Evolutionary conservation across 92 coral and sea anemone species (phyloP).

Genomic region (Epizoanthus illoricatus): DNA sequence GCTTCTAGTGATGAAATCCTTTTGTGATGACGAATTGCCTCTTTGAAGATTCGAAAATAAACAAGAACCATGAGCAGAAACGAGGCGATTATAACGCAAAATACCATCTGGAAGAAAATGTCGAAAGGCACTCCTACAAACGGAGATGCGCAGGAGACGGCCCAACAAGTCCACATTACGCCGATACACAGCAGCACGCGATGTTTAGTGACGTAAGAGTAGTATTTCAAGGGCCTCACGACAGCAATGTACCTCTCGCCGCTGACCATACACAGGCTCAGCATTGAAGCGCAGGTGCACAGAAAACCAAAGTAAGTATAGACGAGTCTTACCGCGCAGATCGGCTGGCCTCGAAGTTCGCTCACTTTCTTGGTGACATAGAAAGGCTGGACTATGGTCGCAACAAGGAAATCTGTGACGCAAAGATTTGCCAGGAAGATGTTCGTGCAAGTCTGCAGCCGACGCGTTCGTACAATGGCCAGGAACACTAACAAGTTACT

Average conservation of each 20-base stretch:
- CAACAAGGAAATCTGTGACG: constrained; percentile 48
- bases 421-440: constrained; percentile 39
- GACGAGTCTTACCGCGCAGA: constrained; percentile 40
- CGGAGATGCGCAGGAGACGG: constrained; percentile 28
- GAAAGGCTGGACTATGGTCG: constrained; percentile 39
- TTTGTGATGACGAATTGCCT: constrained; percentile 14
- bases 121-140: constrained; percentile 35
- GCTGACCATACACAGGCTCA: constrained; percentile 50
- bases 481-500: constrained; percentile 41
- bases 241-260: constrained; percentile 53
- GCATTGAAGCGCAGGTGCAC: constrained; percentile 42
- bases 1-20: constrained; percentile 3
- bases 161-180: constrained; percentile 37
- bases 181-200: constrained; percentile 30
- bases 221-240: constrained; percentile 44
- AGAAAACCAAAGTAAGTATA: constrained; percentile 47
- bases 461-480: constrained; percentile 28
- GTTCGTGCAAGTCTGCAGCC: constrained; percentile 31
- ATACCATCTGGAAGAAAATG: constrained; percentile 27
- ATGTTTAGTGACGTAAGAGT: constrained; percentile 30
- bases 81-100: constrained; percentile 13
- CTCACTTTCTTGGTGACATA: constrained; percentile 43
- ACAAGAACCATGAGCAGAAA: constrained; percentile 29
- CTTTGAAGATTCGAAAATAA: constrained; percentile 31
- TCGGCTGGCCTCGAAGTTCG: constrained; percentile 42